These are phyloP conservation scores for Bunonema sp. DNA, from an alignment of 2,888 invertebrate genomes.

Conservation along the genomic window DNA sequence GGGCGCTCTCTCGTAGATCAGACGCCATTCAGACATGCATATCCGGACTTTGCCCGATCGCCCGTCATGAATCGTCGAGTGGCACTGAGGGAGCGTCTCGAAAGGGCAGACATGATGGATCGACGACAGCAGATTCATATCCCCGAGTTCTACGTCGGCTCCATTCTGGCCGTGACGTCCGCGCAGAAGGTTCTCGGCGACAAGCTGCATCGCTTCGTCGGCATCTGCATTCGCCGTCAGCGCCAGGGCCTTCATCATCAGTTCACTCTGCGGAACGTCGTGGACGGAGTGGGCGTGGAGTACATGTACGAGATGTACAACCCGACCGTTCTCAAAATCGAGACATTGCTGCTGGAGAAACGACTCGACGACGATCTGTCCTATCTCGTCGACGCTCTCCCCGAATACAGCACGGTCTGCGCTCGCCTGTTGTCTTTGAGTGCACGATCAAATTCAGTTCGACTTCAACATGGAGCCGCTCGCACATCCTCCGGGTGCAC, in stretches of 20 bases:
- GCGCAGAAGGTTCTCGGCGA: slow-evolving; percentile 27
- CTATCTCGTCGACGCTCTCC: slow-evolving; percentile 66
- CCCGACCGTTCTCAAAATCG: slow-evolving; percentile 73
- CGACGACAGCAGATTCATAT: slow-evolving; percentile 67
- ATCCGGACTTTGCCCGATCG: slow-evolving; percentile 38
- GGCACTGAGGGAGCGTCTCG: slow-evolving; percentile 60
- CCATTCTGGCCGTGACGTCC: slow-evolving; percentile 38
- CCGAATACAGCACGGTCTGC: slow-evolving; percentile 55
- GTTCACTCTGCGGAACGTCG: slow-evolving; percentile 76
- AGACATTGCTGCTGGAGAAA: slow-evolving; percentile 77
- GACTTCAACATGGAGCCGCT: slow-evolving; percentile 78
- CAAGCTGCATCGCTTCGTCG: slow-evolving; percentile 63
- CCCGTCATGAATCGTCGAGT: slow-evolving; percentile 34
- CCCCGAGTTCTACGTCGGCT: slow-evolving; percentile 81
- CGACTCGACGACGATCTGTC: slow-evolving; percentile 71
- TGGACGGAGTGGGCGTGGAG: slow-evolving; percentile 68
- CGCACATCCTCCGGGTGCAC: slow-evolving; percentile 59
- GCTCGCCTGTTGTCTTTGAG: neutral
- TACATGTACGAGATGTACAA: slow-evolving; percentile 75
- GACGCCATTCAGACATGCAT: slow-evolving; percentile 20
- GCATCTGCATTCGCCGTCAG: slow-evolving; percentile 77
- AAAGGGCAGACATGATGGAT: slow-evolving; percentile 77
- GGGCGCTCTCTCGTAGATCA: neutral
- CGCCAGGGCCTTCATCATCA: slow-evolving; percentile 68
- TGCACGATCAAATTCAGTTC: slow-evolving; percentile 53